phyloP scores from a whole-genome alignment of 2,113 vertebrate genomes.

The Dicentrarchus labrax region DNA sequence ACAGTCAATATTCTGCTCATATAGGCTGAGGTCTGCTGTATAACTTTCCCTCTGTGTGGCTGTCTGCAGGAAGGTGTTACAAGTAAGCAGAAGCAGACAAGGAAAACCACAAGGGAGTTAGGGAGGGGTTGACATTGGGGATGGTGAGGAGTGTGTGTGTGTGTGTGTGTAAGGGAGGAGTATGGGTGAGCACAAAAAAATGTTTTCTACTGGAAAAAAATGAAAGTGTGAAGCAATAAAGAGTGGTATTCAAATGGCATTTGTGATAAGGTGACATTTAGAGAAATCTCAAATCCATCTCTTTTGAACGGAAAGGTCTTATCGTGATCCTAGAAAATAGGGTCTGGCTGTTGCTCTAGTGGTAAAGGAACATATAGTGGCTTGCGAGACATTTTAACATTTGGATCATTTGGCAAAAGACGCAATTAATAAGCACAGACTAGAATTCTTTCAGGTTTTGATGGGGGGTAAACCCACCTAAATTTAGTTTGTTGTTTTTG shows the following conservation, averaged over 20 bases:
- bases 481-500: background rate
- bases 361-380: background rate
- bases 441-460: fast-evolving
- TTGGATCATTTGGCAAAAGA: background rate
- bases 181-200: slow-evolving; percentile 26
- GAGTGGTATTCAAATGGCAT: slow-evolving; percentile 65
- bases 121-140: slow-evolving; percentile 14
- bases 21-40: background rate
- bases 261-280: slow-evolving; percentile 80
- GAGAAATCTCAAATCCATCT: slow-evolving; percentile 63
- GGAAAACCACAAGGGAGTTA: slow-evolving; percentile 43
- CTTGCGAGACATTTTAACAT: background rate
- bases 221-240: slow-evolving; percentile 41
- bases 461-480: background rate
- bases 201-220: slow-evolving; percentile 23
- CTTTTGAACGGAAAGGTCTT: slow-evolving; percentile 57
- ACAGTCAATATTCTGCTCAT: background rate
- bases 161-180: background rate
- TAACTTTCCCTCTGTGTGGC: background rate
- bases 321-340: slow-evolving; percentile 34
- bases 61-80: slow-evolving; percentile 52
- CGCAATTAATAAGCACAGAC: background rate
- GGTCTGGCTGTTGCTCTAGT: background rate
- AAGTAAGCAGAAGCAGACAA: slow-evolving; percentile 43
- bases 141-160: slow-evolving; percentile 21